Conservation (phyloP, 1,140 invertebrate species). For the Brachionus angularis region DNA sequence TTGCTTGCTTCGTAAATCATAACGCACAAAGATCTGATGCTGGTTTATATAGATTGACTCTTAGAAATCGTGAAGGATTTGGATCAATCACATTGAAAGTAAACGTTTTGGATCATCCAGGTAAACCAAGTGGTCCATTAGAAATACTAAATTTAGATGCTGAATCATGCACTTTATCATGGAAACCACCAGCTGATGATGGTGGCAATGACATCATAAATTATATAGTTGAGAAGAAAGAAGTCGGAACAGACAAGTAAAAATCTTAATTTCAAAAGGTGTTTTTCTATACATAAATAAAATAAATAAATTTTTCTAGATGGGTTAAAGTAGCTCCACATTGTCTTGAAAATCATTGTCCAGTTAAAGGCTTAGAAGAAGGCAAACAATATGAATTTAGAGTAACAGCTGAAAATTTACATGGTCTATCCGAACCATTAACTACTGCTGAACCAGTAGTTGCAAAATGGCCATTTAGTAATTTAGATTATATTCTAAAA, state of each 20-base stretch:
- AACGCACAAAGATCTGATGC: conserved; percentile 83
- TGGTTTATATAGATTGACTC: conserved; percentile 82
- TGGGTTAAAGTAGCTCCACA: conserved; percentile 42
- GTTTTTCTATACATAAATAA: background rate
- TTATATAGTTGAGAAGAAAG: conserved; percentile 85
- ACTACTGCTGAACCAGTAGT: conserved; percentile 78
- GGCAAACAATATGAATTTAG: conserved; percentile 92
- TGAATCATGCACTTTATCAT: conserved; percentile 86
- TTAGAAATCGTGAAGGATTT: conserved; percentile 88
- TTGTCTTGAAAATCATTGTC: conserved; percentile 70
- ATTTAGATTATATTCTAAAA: conserved; percentile 48
- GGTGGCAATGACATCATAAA: conserved; percentile 90
- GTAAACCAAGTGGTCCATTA: conserved; percentile 74
- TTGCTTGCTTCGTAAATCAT: conserved; percentile 82
- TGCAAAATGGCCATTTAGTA: conserved; percentile 89
- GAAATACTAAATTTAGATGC: conserved; percentile 85
- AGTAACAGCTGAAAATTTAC: conserved; percentile 93
- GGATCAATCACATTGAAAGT: conserved; percentile 90
- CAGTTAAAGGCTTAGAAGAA: conserved; percentile 82
- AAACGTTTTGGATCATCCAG: conserved; percentile 82
- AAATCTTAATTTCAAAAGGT: background rate
- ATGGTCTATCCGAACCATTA: conserved; percentile 86
- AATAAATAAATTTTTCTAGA: background rate
- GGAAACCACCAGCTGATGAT: conserved; percentile 80
- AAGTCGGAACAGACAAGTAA: conserved; percentile 67